phyloP scores from a whole-genome alignment of 2,888 invertebrate genomes.

The Scaptomyza flava region DNA sequence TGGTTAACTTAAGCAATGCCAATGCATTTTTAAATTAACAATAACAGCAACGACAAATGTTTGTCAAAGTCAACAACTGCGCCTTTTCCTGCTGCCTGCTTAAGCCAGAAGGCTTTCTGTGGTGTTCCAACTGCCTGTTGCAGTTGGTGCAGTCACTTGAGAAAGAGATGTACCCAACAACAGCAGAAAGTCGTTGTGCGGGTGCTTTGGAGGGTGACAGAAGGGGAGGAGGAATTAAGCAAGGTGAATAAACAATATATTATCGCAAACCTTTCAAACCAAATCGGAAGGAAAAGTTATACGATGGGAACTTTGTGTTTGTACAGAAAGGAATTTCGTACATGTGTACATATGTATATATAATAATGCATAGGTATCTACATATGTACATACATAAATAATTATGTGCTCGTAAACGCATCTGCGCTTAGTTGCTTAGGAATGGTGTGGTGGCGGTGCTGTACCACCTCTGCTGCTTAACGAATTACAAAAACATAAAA shows the following conservation, averaged over 20 bases:
- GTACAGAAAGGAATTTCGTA: constrained; percentile 12
- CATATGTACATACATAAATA: background rate
- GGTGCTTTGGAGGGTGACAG: constrained; percentile 12
- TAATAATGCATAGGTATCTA: background rate
- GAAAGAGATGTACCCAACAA: constrained; percentile 57
- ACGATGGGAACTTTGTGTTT: constrained; percentile 23
- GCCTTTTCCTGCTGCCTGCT: background rate
- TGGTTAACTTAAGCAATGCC: constrained; percentile 8
- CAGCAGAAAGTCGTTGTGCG: constrained; percentile 53
- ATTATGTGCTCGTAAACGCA: background rate
- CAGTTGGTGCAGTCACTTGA: constrained; percentile 39
- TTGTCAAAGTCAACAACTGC: constrained; percentile 35
- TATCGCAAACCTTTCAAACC: constrained; percentile 64
- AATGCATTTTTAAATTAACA: constrained; percentile 6
- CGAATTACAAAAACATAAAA: constrained; percentile 41
- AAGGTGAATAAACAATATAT: constrained; percentile 77
- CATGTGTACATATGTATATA: background rate
- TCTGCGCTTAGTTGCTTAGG: background rate
- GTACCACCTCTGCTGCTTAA: constrained; percentile 3
- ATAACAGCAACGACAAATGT: constrained; percentile 14
- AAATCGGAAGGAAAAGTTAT: constrained; percentile 12
- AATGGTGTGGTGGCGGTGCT: background rate
- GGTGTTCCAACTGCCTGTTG: constrained; percentile 8
- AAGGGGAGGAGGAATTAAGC: constrained; percentile 25
- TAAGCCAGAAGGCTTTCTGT: constrained; percentile 11